These are phyloP conservation scores for Gastrophysa polygoni DNA, from an alignment of 2,888 invertebrate genomes.

Conservation along the genomic window DNA sequence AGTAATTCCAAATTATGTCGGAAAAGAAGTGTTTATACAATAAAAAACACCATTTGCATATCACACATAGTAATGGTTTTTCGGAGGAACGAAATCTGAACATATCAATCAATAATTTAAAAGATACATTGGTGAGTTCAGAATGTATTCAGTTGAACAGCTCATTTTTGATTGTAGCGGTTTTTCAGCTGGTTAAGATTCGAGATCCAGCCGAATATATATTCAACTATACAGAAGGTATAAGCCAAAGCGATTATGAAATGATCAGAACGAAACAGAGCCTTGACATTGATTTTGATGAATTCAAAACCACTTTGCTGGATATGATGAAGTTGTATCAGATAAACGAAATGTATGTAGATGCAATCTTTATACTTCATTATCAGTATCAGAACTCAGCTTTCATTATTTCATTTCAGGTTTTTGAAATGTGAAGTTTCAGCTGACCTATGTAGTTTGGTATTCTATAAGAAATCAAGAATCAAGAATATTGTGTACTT, in stretches of 20 bases:
- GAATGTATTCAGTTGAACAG: too few relatives aligned
- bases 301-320: slow-evolving; percentile 52
- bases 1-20: slow-evolving; percentile 17
- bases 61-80: slow-evolving; percentile 31
- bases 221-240: slow-evolving; percentile 52
- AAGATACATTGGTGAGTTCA: slow-evolving; percentile 38
- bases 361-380: too few relatives aligned
- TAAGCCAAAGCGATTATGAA: slow-evolving; percentile 50
- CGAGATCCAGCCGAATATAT: slow-evolving; percentile 47
- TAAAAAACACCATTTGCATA: slow-evolving; percentile 36
- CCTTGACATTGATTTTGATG: slow-evolving; percentile 53
- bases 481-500: slow-evolving; percentile 54
- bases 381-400: too few relatives aligned
- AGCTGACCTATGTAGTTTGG: slow-evolving; percentile 46
- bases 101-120: slow-evolving; percentile 35
- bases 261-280: slow-evolving; percentile 50
- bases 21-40: slow-evolving; percentile 37
- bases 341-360: slow-evolving; percentile 47
- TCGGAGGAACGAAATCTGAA: slow-evolving; percentile 37
- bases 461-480: slow-evolving; percentile 54
- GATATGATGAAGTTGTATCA: slow-evolving; percentile 50
- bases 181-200: slow-evolving; percentile 50
- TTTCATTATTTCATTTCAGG: slow-evolving; percentile 44
- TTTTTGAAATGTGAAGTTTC: slow-evolving; percentile 48
- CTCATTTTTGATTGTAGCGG: not conserved